phyloP scores from a whole-genome alignment of 2,113 vertebrate species.

The Chunga burmeisteri region DNA sequence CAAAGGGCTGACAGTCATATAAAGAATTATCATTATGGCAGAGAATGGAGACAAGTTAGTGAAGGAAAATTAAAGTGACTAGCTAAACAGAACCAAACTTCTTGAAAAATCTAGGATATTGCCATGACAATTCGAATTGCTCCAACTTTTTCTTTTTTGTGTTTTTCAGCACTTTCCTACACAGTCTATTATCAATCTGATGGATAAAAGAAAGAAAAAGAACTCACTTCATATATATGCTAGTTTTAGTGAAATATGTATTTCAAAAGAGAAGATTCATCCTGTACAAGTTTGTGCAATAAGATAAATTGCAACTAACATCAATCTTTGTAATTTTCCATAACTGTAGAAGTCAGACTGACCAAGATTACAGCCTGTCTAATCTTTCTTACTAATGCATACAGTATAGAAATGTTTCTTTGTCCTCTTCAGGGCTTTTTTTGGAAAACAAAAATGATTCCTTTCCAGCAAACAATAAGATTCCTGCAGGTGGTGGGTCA shows the following conservation, averaged over 20 bases:
- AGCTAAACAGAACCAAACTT: slow-evolving; percentile 72
- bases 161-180: slow-evolving; percentile 52
- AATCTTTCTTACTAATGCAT: neutral
- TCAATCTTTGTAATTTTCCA: neutral
- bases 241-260: slow-evolving; percentile 43
- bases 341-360: slow-evolving; percentile 36
- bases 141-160: slow-evolving; percentile 56
- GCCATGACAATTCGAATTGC: slow-evolving; percentile 56
- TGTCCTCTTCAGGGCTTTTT: neutral
- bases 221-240: slow-evolving; percentile 11
- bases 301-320: slow-evolving; percentile 40
- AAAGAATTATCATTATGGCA: slow-evolving; percentile 71
- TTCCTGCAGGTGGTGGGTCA: neutral
- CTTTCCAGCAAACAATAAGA: neutral
- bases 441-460: neutral
- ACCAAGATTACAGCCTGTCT: slow-evolving; percentile 42
- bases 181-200: slow-evolving; percentile 59
- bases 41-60: slow-evolving; percentile 68
- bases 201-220: slow-evolving; percentile 38
- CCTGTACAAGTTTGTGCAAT: slow-evolving; percentile 8
- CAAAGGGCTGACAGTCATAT: slow-evolving; percentile 71
- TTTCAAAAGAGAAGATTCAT: slow-evolving; percentile 27
- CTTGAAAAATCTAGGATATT: slow-evolving; percentile 59
- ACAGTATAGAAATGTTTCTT: neutral
- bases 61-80: slow-evolving; percentile 72